Evolutionary conservation across 2,113 vertebrate genomes (phyloP).

Genomic region (Ameiurus melas): DNA sequence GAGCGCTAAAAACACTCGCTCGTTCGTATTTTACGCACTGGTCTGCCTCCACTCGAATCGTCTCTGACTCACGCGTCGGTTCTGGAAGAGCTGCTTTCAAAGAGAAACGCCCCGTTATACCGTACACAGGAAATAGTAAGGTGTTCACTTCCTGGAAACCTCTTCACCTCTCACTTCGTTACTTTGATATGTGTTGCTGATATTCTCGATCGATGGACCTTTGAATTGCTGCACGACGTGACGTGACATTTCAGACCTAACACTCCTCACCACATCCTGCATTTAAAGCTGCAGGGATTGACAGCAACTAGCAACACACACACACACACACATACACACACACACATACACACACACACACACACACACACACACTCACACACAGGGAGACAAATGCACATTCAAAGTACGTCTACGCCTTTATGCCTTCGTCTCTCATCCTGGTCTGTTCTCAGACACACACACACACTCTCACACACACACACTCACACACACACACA

Average conservation of each 20-base stretch:
- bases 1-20: neutral
- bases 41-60: neutral
- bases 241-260: neutral
- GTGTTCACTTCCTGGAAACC: neutral
- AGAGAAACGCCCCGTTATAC: neutral
- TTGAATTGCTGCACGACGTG: neutral
- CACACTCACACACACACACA: conserved; percentile 67
- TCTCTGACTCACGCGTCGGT: neutral
- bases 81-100: neutral
- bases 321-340: conserved; percentile 35
- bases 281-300: conserved; percentile 27
- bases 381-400: conserved; percentile 12
- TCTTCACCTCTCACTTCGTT: neutral
- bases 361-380: conserved; percentile 30
- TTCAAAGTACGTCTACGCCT: neutral
- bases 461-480: conserved; percentile 52
- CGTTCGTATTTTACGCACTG: neutral
- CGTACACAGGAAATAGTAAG: neutral
- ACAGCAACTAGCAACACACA: conserved; percentile 34
- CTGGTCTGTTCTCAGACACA: conserved; percentile 59
- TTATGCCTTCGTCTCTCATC: conserved; percentile 63
- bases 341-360: conserved; percentile 37
- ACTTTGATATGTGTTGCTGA: neutral
- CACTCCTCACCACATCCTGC: conserved; percentile 44
- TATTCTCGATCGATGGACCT: neutral